These are phyloP conservation scores for Progne subis DNA, from an alignment of 2,113 vertebrate genomes.

Conservation along the genomic window DNA sequence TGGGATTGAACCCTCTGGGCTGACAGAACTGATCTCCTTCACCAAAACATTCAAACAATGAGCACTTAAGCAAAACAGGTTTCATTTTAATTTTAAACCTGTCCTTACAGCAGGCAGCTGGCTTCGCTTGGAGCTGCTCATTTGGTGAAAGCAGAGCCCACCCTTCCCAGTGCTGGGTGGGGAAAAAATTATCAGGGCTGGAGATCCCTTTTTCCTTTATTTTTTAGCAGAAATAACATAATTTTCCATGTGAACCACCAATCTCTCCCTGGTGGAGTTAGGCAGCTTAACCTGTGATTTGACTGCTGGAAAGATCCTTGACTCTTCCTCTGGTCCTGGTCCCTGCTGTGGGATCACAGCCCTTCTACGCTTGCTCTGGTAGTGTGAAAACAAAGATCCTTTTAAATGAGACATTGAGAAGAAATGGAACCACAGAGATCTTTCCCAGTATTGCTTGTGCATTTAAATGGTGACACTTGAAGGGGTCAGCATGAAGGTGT, in stretches of 20 bases:
- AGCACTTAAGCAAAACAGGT: neutral
- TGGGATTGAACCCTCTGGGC: neutral
- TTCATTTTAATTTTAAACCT: neutral
- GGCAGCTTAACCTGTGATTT: neutral
- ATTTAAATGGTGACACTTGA: neutral
- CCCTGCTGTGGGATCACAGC: neutral
- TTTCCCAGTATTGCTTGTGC: rapidly evolving
- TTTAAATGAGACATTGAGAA: neutral
- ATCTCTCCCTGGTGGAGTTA: neutral
- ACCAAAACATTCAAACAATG: neutral
- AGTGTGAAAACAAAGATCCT: neutral
- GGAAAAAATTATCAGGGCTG: neutral
- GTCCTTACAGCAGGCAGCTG: neutral
- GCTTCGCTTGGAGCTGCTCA: rapidly evolving
- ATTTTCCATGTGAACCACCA: neutral
- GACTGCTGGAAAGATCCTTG: neutral
- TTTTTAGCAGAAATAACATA: neutral
- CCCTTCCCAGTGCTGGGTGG: neutral
- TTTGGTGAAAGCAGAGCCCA: neutral
- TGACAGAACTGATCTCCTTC: neutral
- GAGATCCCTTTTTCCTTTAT: neutral
- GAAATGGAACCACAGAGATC: neutral
- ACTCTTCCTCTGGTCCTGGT: neutral
- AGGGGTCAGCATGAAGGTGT: neutral
- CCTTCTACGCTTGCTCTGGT: neutral